Evolutionary conservation across 2,797 vertebrate species (phyloP).

Genomic region (Lagocephalus sceleratus): DNA sequence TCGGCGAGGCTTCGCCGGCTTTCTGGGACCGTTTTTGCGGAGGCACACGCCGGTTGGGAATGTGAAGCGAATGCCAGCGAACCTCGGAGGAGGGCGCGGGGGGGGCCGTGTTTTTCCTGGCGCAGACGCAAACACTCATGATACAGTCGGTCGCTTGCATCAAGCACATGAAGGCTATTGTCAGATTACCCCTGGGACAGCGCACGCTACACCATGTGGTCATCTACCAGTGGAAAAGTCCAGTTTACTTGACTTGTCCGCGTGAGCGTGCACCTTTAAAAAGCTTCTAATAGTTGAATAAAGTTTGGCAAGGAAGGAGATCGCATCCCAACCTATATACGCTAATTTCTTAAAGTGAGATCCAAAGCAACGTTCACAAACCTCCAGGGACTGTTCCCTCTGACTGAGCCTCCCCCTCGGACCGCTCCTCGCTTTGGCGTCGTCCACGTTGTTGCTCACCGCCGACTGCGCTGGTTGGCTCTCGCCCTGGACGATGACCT

Average conservation of each 20-base stretch:
- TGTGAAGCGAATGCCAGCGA: slow-evolving; percentile 28
- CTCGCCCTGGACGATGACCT: slow-evolving; percentile 54
- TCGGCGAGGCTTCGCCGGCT: not conserved
- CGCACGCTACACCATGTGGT: slow-evolving; percentile 12
- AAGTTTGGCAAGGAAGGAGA: too few relatives aligned
- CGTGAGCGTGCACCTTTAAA: too few relatives aligned
- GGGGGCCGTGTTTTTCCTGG: slow-evolving; percentile 52
- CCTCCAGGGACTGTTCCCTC: slow-evolving; percentile 79
- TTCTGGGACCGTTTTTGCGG: slow-evolving; percentile 4
- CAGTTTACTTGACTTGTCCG: too few relatives aligned
- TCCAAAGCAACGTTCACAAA: slow-evolving; percentile 41
- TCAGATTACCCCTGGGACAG: slow-evolving; percentile 21
- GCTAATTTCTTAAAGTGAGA: not conserved
- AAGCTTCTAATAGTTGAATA: too few relatives aligned
- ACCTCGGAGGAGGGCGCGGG: slow-evolving; percentile 28
- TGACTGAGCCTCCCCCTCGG: slow-evolving; percentile 70
- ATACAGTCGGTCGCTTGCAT: slow-evolving; percentile 43
- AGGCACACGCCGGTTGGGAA: slow-evolving; percentile 16
- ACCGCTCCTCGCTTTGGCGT: slow-evolving; percentile 39
- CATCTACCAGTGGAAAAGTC: slow-evolving; percentile 4
- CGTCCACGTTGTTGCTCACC: slow-evolving; percentile 46
- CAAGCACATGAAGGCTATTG: slow-evolving; percentile 35
- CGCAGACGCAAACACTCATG: slow-evolving; percentile 40
- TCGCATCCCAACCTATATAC: not conserved
- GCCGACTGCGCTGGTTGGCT: slow-evolving; percentile 38